Percentiles rank a stretch among this genome's conserved stretches.
phyloP scores from a whole-genome alignment of 1,140 invertebrate species.

The Copidosoma floridanum region DNA sequence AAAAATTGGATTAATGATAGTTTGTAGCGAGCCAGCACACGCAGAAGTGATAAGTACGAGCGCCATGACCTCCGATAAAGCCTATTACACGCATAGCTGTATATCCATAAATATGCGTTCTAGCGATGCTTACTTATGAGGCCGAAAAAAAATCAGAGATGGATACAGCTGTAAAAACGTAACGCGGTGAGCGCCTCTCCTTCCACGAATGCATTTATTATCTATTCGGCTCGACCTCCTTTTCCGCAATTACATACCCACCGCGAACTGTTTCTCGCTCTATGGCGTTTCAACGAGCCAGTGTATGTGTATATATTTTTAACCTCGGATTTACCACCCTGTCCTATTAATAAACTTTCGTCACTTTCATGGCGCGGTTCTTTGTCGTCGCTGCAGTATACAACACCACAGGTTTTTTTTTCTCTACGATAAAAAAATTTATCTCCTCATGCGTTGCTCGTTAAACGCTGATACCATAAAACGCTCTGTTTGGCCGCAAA shows the following conservation, averaged over 20 bases:
- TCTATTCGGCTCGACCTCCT: slow-evolving; percentile 20
- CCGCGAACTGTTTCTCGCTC: neutral
- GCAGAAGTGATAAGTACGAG: too few relatives aligned
- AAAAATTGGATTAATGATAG: too few relatives aligned
- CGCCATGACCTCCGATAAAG: too few relatives aligned
- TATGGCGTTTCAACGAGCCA: neutral
- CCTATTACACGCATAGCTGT: too few relatives aligned
- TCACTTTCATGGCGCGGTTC: neutral
- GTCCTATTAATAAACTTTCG: slow-evolving; percentile 14
- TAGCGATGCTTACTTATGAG: too few relatives aligned
- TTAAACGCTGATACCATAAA: too few relatives aligned
- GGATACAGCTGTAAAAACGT: too few relatives aligned
- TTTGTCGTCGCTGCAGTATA: neutral
- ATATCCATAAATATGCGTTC: too few relatives aligned
- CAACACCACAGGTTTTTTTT: neutral
- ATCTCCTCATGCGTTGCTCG: too few relatives aligned
- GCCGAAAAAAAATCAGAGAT: neutral
- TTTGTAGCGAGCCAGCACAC: too few relatives aligned
- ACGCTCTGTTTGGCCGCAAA: too few relatives aligned
- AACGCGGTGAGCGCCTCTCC: neutral
- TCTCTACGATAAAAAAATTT: neutral
- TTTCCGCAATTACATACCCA: slow-evolving; percentile 7
- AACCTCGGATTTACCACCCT: neutral
- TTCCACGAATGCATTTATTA: slow-evolving; percentile 8
- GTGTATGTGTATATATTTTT: neutral